phyloP scores from a whole-genome alignment of 1,140 invertebrate species.

The Eueides isabella region DNA sequence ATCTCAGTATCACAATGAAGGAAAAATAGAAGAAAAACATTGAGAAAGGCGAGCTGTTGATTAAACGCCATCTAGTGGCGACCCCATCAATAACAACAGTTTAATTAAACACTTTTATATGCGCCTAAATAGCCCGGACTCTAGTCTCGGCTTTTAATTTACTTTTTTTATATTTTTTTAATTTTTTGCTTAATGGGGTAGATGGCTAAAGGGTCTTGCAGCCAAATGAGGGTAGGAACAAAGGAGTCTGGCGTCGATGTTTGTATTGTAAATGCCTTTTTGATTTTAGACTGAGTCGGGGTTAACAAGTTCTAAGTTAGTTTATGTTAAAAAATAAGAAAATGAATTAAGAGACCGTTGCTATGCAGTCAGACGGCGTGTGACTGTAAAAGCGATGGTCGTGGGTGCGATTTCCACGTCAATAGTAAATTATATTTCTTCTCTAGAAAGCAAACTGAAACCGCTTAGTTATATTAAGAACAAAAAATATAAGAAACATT shows the following conservation, averaged over 20 bases:
- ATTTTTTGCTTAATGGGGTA: slow-evolving; percentile 53
- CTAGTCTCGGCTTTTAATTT: slow-evolving; percentile 71
- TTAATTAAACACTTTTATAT: slow-evolving; percentile 81
- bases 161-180: slow-evolving; percentile 65
- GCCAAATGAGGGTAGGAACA: slow-evolving; percentile 56
- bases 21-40: slow-evolving; percentile 65
- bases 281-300: neutral
- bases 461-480: no score
- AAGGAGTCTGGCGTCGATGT: slow-evolving; percentile 43
- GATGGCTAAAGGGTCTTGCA: slow-evolving; percentile 33
- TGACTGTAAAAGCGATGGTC: no score
- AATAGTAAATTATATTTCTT: no score
- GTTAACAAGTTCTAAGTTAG: neutral
- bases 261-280: slow-evolving; percentile 29
- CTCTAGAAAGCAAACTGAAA: no score
- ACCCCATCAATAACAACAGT: slow-evolving; percentile 79
- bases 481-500: no score
- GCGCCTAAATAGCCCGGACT: slow-evolving; percentile 63
- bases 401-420: no score
- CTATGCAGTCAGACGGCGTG: no score
- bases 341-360: no score
- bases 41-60: slow-evolving; percentile 68
- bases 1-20: slow-evolving; percentile 29
- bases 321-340: neutral
- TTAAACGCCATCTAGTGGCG: slow-evolving; percentile 78